Evolutionary conservation across 2,113 vertebrate genomes (phyloP).

Genomic region (Ciconia stormi): DNA sequence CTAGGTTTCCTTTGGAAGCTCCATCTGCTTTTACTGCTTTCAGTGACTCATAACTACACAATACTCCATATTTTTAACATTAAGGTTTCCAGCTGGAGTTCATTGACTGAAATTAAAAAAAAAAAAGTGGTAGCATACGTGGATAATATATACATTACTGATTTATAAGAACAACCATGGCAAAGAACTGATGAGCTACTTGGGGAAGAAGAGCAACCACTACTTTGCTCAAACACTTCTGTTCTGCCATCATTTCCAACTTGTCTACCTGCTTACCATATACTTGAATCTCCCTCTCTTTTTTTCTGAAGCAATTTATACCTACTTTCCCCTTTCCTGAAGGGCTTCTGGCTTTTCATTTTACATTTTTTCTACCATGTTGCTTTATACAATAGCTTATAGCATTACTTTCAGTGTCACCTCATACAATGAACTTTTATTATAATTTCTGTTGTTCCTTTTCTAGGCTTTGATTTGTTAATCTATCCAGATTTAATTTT

Average conservation of each 20-base stretch:
- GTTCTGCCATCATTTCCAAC: neutral
- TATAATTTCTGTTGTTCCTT: neutral
- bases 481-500: neutral
- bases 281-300: neutral
- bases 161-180: neutral
- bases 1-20: constrained; percentile 1
- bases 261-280: neutral
- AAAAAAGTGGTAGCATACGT: fast-evolving
- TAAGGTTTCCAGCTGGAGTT: neutral
- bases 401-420: neutral
- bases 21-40: neutral
- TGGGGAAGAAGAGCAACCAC: neutral
- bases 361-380: neutral
- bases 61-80: neutral
- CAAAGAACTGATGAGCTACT: neutral
- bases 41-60: neutral
- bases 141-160: neutral
- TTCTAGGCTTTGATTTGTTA: neutral
- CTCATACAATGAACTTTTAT: neutral
- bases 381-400: neutral
- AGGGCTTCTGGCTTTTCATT: neutral
- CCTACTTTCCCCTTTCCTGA: neutral
- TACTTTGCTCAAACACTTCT: neutral
- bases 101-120: neutral
- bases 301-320: neutral